These are phyloP conservation scores for Phrynosoma blainvillii DNA, from an alignment of 2,113 vertebrate species.

Conservation along the genomic window DNA sequence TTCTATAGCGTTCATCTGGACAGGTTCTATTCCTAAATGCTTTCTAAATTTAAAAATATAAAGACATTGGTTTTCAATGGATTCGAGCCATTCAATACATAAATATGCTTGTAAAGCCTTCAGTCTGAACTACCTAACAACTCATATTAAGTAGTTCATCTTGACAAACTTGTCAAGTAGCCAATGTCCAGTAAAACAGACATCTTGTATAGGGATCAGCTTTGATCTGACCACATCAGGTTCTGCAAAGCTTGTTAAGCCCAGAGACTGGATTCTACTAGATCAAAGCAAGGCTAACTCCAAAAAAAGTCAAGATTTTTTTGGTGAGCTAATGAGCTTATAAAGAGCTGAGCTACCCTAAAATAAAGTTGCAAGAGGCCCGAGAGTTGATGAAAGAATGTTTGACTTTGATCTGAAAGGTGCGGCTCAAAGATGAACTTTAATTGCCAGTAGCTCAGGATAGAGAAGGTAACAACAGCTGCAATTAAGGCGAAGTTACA, in stretches of 20 bases:
- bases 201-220: background rate
- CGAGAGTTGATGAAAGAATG: background rate
- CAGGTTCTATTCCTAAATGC: background rate
- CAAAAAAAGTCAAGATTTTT: background rate
- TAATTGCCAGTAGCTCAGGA: background rate
- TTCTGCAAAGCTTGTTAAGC: background rate
- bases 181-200: background rate
- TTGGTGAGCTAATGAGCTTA: no score
- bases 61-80: background rate
- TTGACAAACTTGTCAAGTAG: background rate
- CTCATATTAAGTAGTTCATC: background rate
- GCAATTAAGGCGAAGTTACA: background rate
- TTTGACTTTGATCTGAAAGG: slow-evolving; percentile 3
- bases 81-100: background rate
- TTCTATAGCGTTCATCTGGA: no score
- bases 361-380: background rate
- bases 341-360: background rate
- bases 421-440: background rate
- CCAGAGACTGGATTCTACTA: background rate
- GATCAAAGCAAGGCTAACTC: background rate
- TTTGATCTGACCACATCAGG: background rate
- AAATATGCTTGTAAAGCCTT: background rate
- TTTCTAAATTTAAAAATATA: background rate
- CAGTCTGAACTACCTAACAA: background rate
- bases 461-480: background rate